phyloP scores from a whole-genome alignment of 2,888 invertebrate species.

The Xanthorhoe designata region DNA sequence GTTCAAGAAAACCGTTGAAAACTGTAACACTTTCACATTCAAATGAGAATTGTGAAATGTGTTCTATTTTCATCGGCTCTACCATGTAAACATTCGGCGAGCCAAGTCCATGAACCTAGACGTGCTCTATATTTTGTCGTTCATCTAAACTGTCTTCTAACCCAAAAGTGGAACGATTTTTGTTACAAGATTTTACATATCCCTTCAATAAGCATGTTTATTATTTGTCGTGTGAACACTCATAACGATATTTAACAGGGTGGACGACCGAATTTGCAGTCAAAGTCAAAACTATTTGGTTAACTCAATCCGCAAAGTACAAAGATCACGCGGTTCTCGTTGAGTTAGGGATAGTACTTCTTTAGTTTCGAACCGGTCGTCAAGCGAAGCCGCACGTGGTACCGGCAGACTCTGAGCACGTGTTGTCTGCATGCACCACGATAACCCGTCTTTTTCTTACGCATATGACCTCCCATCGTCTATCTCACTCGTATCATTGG shows the following conservation, averaged over 20 bases:
- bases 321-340: constrained; percentile 9
- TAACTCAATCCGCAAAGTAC: constrained; percentile 10
- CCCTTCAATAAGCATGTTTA: no score
- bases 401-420: constrained; percentile 49
- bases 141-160: no score
- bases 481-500: constrained; percentile 38
- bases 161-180: no score
- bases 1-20: not conserved
- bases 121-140: not conserved
- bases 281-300: constrained; percentile 22
- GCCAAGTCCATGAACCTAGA: constrained; percentile 19
- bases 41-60: constrained; percentile 1
- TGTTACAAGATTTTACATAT: no score
- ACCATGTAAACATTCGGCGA: constrained; percentile 10
- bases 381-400: constrained; percentile 26
- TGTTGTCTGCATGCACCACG: constrained; percentile 64
- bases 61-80: constrained; percentile 21
- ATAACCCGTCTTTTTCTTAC: constrained; percentile 54
- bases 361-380: constrained; percentile 30
- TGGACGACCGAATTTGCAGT: not conserved
- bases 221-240: constrained; percentile 3
- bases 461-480: constrained; percentile 42
- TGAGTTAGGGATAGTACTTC: constrained; percentile 1
- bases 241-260: no score
- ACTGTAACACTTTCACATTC: not conserved